Percentiles rank a stretch among this genome's conserved stretches.
Conservation (phyloP, 2,113 vertebrate genomes). For the Holacanthus passer region DNA sequence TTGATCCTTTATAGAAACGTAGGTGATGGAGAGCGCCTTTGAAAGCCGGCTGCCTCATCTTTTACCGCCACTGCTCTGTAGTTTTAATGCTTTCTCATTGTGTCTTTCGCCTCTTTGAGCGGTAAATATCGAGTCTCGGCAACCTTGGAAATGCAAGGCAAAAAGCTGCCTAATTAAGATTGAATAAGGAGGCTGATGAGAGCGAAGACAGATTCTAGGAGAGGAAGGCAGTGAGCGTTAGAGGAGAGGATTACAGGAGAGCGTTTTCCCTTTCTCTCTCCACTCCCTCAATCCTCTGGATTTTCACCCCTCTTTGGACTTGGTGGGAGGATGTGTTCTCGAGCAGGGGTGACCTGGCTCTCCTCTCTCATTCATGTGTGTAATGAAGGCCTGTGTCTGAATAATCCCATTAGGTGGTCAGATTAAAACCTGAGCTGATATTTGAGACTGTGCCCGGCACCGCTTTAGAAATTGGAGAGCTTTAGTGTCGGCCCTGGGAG, state of each 20-base stretch:
- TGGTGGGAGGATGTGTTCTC: constrained; percentile 60
- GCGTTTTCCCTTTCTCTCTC: constrained; percentile 47
- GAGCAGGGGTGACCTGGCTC: constrained; percentile 75
- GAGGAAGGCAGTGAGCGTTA: constrained; percentile 33
- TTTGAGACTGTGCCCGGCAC: constrained; percentile 75
- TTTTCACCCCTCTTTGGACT: constrained; percentile 55
- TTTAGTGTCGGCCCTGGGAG: constrained; percentile 53
- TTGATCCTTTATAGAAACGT: constrained; percentile 47
- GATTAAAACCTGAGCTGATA: constrained; percentile 84
- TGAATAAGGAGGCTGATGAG: constrained; percentile 31
- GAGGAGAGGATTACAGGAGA: constrained; percentile 58
- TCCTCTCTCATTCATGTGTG: constrained; percentile 82
- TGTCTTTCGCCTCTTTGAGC: constrained; percentile 32
- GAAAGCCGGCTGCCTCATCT: constrained; percentile 27
- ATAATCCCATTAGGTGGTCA: constrained; percentile 86
- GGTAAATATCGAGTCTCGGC: constrained; percentile 26
- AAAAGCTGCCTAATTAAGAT: constrained; percentile 54
- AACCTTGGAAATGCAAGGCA: constrained; percentile 13
- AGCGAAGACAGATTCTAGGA: constrained; percentile 12
- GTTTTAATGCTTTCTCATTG: constrained; percentile 17
- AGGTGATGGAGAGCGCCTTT: constrained; percentile 34
- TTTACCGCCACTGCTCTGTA: constrained; percentile 11
- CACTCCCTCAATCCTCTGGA: constrained; percentile 43
- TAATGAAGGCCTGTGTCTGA: constrained; percentile 82
- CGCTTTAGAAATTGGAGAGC: constrained; percentile 73